Conservation (phyloP, 1,140 invertebrate genomes). For the Tetramorium parvispinum region DNA sequence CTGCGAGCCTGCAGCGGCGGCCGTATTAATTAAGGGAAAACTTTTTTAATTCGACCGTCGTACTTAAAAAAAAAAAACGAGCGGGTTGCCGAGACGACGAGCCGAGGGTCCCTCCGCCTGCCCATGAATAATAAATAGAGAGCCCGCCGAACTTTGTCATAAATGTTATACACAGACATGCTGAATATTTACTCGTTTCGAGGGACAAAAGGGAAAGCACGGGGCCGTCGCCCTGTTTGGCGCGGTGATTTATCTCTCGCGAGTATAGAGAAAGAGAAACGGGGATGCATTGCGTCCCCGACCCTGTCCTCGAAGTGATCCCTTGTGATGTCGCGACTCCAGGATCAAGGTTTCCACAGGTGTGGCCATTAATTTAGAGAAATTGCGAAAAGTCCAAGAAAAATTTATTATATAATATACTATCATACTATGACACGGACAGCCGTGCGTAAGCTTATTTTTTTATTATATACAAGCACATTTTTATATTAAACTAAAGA, state of each 20-base stretch:
- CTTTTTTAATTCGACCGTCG: conserved; percentile 74
- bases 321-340: conserved; percentile 36
- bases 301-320: conserved; percentile 45
- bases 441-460: background rate
- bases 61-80: conserved; percentile 50
- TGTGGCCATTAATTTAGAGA: conserved; percentile 67
- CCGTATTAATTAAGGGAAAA: conserved; percentile 76
- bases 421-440: conserved; percentile 42
- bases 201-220: conserved; percentile 56
- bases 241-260: conserved; percentile 67
- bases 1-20: conserved; percentile 34
- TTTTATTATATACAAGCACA: background rate
- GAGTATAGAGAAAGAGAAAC: conserved; percentile 12
- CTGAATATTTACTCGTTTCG: conserved; percentile 74
- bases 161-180: conserved; percentile 72
- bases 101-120: background rate
- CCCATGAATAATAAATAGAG: conserved; percentile 76
- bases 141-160: conserved; percentile 72
- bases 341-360: conserved; percentile 55
- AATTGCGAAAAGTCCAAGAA: conserved; percentile 61
- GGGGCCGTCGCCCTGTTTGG: background rate
- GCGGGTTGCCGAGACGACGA: conserved; percentile 41
- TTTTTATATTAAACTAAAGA: background rate
- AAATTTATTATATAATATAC: too few relatives aligned
- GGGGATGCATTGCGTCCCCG: conserved; percentile 2